Evolutionary conservation across 1,140 invertebrate species (phyloP).

Genomic region (Pristionchus pacificus): DNA sequence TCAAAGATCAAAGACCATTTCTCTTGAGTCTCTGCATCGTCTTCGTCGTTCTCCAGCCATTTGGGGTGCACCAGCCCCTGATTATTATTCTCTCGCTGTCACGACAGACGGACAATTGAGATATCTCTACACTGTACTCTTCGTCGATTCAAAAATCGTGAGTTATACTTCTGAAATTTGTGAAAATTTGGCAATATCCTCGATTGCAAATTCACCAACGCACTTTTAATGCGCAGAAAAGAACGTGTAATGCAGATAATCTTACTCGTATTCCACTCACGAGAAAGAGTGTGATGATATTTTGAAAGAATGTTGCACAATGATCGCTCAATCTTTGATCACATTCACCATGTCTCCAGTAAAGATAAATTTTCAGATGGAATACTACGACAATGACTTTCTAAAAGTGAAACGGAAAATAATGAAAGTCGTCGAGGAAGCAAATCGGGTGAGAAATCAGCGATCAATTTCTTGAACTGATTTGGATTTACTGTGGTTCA

Average conservation of each 20-base stretch:
- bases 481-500: background rate
- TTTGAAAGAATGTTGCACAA: too few relatives aligned
- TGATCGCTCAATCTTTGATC: too few relatives aligned
- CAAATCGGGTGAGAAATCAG: slow-evolving; percentile 1
- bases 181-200: too few relatives aligned
- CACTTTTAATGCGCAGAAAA: too few relatives aligned
- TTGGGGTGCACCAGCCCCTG: background rate
- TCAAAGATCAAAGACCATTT: too few relatives aligned
- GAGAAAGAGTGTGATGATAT: too few relatives aligned
- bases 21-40: too few relatives aligned
- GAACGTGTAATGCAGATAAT: too few relatives aligned
- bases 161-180: background rate
- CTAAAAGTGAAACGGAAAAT: background rate
- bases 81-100: background rate
- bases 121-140: background rate
- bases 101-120: background rate
- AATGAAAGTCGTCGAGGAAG: slow-evolving; percentile 4
- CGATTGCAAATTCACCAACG: too few relatives aligned
- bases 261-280: too few relatives aligned
- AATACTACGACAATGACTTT: slow-evolving; percentile 37
- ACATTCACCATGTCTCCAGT: too few relatives aligned
- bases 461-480: background rate
- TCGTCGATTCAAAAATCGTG: background rate
- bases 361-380: slow-evolving; percentile 7
- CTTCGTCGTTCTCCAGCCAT: background rate